Evolutionary conservation across 2,888 invertebrate genomes (phyloP).

Genomic region (Habroteleia sp.): DNA sequence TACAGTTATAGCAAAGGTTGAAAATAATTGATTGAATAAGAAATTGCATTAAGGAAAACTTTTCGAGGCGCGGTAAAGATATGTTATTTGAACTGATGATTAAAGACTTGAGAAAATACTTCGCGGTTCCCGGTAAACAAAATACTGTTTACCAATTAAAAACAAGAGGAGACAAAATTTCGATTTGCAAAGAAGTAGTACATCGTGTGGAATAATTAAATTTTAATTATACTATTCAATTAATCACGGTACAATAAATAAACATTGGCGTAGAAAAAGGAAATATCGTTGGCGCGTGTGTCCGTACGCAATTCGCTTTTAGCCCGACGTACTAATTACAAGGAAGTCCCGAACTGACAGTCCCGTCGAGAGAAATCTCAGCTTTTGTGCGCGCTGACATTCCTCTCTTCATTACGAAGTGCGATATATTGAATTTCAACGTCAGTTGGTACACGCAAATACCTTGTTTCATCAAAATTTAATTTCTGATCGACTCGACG

Average conservation of each 20-base stretch:
- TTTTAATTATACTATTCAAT: conserved; percentile 14
- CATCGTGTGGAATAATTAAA: conserved; percentile 7
- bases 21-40: conserved; percentile 38
- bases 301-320: conserved; percentile 40
- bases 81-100: conserved; percentile 33
- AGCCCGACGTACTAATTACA: conserved; percentile 47
- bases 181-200: too few relatives aligned
- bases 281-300: conserved; percentile 11
- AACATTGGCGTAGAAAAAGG: conserved; percentile 4
- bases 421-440: conserved; percentile 14
- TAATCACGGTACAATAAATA: conserved; percentile 4
- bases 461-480: conserved; percentile 26
- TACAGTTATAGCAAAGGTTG: conserved; percentile 14
- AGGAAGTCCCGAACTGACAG: conserved; percentile 56
- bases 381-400: conserved; percentile 3
- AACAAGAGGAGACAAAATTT: not conserved
- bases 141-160: not conserved
- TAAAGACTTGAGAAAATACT: conserved; percentile 18
- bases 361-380: conserved; percentile 5
- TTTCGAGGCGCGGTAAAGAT: conserved; percentile 15
- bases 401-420: conserved; percentile 23
- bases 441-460: conserved; percentile 22
- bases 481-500: conserved; percentile 30
- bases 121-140: not conserved
- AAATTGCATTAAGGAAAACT: conserved; percentile 17